Percentiles rank a stretch among this genome's conserved stretches.
These are phyloP conservation scores for Lochmaea crataegi DNA, from an alignment of 2,888 invertebrate species.

Conservation along the genomic window DNA sequence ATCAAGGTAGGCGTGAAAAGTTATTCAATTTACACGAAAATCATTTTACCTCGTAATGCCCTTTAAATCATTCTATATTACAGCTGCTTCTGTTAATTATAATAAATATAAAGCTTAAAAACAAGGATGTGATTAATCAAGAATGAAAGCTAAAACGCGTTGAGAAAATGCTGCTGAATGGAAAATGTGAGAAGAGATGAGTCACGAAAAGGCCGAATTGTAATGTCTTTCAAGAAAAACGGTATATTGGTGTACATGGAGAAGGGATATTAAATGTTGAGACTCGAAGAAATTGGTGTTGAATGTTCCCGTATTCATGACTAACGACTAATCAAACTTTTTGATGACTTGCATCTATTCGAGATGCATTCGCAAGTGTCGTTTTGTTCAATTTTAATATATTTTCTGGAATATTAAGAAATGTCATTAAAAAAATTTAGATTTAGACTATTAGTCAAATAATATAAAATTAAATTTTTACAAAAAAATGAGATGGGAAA, in stretches of 20 bases:
- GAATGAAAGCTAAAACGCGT: conserved; percentile 33
- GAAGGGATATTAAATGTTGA: conserved; percentile 12
- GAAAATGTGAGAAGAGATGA: too few relatives aligned
- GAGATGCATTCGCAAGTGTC: not conserved
- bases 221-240: conserved; percentile 42
- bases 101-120: conserved; percentile 39
- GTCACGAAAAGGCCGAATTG: conserved; percentile 44
- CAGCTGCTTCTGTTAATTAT: conserved; percentile 36
- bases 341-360: conserved; percentile 1
- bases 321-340: too few relatives aligned
- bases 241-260: conserved; percentile 31
- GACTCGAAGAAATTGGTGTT: not conserved
- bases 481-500: too few relatives aligned
- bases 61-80: conserved; percentile 10
- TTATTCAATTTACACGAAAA: too few relatives aligned
- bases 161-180: too few relatives aligned
- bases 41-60: conserved; percentile 1
- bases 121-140: conserved; percentile 47
- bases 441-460: too few relatives aligned
- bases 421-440: too few relatives aligned
- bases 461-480: too few relatives aligned
- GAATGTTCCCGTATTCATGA: too few relatives aligned
- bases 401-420: too few relatives aligned
- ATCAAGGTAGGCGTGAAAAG: too few relatives aligned
- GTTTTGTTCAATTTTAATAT: not conserved